Percentiles rank a stretch among this genome's conserved stretches.
These are phyloP conservation scores for Hypocryptadius cinnamomeus DNA, from an alignment of 2,113 vertebrate species.

Conservation along the genomic window DNA sequence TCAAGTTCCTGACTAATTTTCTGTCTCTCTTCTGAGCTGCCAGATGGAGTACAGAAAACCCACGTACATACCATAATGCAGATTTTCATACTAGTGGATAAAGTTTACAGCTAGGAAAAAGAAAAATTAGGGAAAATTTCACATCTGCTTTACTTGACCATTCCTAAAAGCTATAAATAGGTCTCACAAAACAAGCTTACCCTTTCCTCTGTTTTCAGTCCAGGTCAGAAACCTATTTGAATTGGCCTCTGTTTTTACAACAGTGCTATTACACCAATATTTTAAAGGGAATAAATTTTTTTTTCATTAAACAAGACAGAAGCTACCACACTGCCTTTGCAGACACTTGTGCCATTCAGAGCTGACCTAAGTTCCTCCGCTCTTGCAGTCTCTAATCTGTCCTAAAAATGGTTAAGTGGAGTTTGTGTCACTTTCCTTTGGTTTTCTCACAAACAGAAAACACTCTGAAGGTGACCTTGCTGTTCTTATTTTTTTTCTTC, in stretches of 20 bases:
- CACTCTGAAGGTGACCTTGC: constrained; percentile 62
- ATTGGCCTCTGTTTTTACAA: background rate
- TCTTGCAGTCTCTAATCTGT: background rate
- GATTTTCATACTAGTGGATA: background rate
- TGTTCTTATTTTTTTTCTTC: background rate
- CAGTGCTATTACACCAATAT: background rate
- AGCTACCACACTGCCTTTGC: background rate
- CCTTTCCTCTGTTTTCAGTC: background rate
- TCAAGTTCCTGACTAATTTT: constrained; percentile 44
- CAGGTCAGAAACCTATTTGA: background rate
- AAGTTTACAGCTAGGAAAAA: background rate
- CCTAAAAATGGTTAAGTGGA: background rate
- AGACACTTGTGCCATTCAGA: background rate
- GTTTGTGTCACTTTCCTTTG: background rate
- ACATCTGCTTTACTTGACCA: background rate
- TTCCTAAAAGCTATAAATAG: background rate
- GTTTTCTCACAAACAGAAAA: background rate
- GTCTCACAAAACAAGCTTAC: background rate
- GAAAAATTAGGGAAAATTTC: background rate
- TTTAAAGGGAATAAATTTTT: background rate
- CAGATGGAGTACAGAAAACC: constrained; percentile 37
- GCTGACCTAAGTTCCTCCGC: background rate
- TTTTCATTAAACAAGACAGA: background rate
- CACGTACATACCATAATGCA: background rate
- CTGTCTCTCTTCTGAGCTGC: constrained; percentile 4